Base-by-base conservation (phyloP, 2,888 invertebrate genomes). In the Frankliniella intonsa region DNA sequence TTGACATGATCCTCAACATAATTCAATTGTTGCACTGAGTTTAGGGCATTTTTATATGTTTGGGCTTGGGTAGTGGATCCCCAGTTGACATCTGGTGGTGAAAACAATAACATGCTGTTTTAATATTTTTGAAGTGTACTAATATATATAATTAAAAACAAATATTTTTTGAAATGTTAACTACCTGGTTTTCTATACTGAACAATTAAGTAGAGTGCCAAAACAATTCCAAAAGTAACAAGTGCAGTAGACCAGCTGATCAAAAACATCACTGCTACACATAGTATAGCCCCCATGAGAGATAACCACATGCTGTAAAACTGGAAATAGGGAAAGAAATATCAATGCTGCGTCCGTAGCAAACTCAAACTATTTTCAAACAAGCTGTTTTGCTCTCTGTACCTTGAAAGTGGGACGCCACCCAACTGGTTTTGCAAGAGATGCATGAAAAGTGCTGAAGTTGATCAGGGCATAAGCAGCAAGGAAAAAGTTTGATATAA, bases 1-100 rank as follows among this genome's bases (percentile, higher is more conserved):
- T 99, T 99, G 25, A 99, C 98, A 87, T 99, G 99, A 86, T 98
- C 98, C 50, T 94, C 95, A 0, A 96, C 95, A 80, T 94, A 93
- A 82, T 93, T 94, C 85, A 95, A 87, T 84, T 92, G 92, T 86
- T 89, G 87, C 82, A 92, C 87, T 83, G 90, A 85, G 49, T 88
- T 88, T n/a, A 92, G 86, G 17, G 92, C 91, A 83, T 88, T 88
- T 83, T 90, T 90, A 86, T 92, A 92, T 9, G 89, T 89, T 86
- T 92, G 91, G 17, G 91, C 91, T 86, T 92, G 91, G 0, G 91
- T 90, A 1, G 91, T 90, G 0, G 91, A 90, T 1, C 92, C 92
- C 92, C 92, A 92, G 86, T 92, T 92, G 14, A 92, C 91, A 86
- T 92, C 89, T 87, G 83, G 3, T 83, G 84, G 80, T 50, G 49